These are phyloP conservation scores for Drosophila kurseongensis DNA, from an alignment of 1,140 invertebrate species.

Conservation along the genomic window DNA sequence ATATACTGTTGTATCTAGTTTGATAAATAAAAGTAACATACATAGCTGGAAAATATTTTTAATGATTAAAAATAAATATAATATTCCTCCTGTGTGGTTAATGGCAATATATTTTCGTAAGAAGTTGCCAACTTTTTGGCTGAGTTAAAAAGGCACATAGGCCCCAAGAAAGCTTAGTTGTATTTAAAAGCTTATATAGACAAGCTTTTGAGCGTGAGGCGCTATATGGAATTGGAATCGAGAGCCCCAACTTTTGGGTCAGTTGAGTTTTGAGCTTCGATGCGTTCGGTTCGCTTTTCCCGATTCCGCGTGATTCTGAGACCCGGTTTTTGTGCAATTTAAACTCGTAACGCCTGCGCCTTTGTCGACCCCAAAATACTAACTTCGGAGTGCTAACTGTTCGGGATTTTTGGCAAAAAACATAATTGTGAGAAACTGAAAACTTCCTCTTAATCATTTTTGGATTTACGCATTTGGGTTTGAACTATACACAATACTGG, in stretches of 20 bases:
- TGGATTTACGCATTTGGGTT: slow-evolving; percentile 50
- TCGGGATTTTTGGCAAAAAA: slow-evolving; percentile 25
- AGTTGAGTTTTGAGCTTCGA: slow-evolving; percentile 77
- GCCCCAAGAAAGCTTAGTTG: neutral
- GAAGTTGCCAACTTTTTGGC: slow-evolving; percentile 12
- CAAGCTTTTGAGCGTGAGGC: slow-evolving; percentile 53
- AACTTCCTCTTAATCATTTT: slow-evolving; percentile 20
- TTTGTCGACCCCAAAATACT: slow-evolving; percentile 1
- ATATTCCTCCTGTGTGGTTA: no score
- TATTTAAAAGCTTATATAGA: slow-evolving; percentile 4
- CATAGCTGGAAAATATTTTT: no score
- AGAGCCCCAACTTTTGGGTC: slow-evolving; percentile 12
- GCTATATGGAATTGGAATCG: neutral
- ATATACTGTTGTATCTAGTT: no score
- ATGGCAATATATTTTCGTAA: no score
- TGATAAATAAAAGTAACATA: no score
- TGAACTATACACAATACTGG: neutral
- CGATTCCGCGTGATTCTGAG: slow-evolving; percentile 33
- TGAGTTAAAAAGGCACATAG: neutral
- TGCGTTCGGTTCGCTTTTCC: slow-evolving; percentile 65
- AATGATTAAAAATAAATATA: no score
- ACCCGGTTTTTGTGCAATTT: slow-evolving; percentile 33
- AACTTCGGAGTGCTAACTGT: slow-evolving; percentile 25
- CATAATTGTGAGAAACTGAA: slow-evolving; percentile 35
- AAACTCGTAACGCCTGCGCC: slow-evolving; percentile 67